Evolutionary conservation across 2,888 invertebrate genomes (phyloP), one percentile per base, ranked within the genome.

Genomic region (Leistus spinibarbis): DNA sequence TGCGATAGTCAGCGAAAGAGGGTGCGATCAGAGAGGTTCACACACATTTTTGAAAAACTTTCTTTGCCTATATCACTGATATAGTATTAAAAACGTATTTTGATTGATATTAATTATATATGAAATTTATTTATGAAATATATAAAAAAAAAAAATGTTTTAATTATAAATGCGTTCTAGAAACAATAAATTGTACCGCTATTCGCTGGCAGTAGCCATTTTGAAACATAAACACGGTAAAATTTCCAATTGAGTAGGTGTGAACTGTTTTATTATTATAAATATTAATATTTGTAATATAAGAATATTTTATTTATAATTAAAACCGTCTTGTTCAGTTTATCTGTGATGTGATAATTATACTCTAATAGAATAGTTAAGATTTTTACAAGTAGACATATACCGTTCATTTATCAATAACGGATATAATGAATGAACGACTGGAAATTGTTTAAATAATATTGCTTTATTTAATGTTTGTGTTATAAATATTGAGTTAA

Each of bases 171-270:
- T 72, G 72, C 72, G 66, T 72, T 72, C 72, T 72, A 27, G 22
- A 27, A 67, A 9, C 22, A 54, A 17, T 1, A 23, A 73, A 67
- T 73, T 73, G 73, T 73, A 73, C 73, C 67, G 73, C 73, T 73
- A 73, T 53, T 67, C 27, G 23, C 60, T 73, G 53, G 60, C 54
- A 68, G 76, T 73, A 77, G 77, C 77, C 77, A 77, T 77, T 68
- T 77, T 77, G 77, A 77, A 76, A 77, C 70, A 73, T 70, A 73
- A 67, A 73, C 60, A 67, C 57, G 67, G 57, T 40, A 40, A 66
- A 66, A 40, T 16, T 4, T 65, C 17, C 13, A 57, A 19, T 20
- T 27, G 57, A 64, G 54, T 72, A 57, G 65, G 72, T 72, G 72
- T 65, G 72, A 56, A 16, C 19, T 3, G 60, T 10, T 22, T n/a